These are phyloP conservation scores for Pedetes capensis DNA, from an alignment of 2,113 vertebrate species.

Conservation along the genomic window DNA sequence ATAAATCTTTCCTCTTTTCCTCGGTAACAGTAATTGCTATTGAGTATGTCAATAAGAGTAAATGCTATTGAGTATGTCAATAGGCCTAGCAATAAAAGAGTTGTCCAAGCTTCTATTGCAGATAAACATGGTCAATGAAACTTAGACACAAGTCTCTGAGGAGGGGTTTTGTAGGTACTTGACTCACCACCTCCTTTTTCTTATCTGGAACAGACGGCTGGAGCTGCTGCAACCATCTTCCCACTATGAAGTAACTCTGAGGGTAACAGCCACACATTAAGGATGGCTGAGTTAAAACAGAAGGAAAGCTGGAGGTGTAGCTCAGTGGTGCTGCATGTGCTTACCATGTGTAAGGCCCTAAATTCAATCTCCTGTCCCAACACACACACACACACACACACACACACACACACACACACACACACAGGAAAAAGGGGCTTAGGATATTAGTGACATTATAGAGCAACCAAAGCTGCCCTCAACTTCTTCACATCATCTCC, in stretches of 20 bases:
- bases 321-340: neutral
- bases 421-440: neutral
- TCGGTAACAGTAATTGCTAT: neutral
- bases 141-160: neutral
- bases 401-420: no score
- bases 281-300: neutral
- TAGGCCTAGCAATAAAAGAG: neutral
- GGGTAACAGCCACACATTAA: neutral
- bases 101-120: neutral
- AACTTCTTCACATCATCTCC: neutral
- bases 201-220: neutral
- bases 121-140: neutral
- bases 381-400: neutral
- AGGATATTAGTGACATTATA: neutral
- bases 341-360: neutral
- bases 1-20: neutral
- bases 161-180: neutral
- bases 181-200: neutral
- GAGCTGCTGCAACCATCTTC: neutral
- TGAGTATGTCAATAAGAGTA: no score
- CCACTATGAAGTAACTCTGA: neutral
- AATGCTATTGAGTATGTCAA: neutral
- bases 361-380: neutral
- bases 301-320: no score
- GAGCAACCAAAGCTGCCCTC: neutral